These are phyloP conservation scores for Volucella inflata DNA, from an alignment of 2,888 invertebrate species.

Conservation along the genomic window DNA sequence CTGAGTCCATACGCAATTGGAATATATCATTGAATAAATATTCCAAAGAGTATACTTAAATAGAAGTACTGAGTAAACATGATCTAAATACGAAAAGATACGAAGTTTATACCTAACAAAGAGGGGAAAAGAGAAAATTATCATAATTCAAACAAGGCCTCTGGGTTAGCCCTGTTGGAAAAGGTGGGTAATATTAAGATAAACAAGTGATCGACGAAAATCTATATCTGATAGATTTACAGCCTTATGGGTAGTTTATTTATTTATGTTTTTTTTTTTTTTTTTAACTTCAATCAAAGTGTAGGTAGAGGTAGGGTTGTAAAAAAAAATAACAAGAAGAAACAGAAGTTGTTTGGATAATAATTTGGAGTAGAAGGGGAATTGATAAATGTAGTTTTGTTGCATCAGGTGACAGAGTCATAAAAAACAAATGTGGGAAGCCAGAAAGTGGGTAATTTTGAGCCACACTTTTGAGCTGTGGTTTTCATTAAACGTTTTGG, in stretches of 20 bases:
- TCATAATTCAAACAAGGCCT: conserved; percentile 69
- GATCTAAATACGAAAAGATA: conserved; percentile 64
- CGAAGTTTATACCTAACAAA: conserved; percentile 6
- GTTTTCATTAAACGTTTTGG: too few relatives aligned
- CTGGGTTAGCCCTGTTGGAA: conserved; percentile 23
- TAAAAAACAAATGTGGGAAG: conserved; percentile 5
- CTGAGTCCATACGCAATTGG: conserved; percentile 40
- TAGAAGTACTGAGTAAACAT: conserved; percentile 65
- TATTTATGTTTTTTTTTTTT: conserved; percentile 12
- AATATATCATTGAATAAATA: conserved; percentile 57
- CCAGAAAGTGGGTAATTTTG: conserved; percentile 25
- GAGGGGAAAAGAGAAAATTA: conserved; percentile 38
- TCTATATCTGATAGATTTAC: conserved; percentile 64
- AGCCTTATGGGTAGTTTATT: conserved; percentile 17
- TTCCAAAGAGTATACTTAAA: conserved; percentile 37
- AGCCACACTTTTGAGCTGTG: background rate
- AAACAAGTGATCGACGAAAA: conserved; percentile 68
- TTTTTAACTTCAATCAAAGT: background rate
- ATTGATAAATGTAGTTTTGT: conserved; percentile 45
- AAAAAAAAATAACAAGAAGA: conserved; percentile 26
- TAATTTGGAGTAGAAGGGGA: conserved; percentile 12
- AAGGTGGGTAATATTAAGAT: conserved; percentile 65
- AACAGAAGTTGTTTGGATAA: conserved; percentile 59
- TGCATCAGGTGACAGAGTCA: conserved; percentile 19
- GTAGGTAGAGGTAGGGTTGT: conserved; percentile 18